These are phyloP conservation scores for Ischnus inquisitorius DNA, from an alignment of 2,888 invertebrate genomes.

Conservation along the genomic window DNA sequence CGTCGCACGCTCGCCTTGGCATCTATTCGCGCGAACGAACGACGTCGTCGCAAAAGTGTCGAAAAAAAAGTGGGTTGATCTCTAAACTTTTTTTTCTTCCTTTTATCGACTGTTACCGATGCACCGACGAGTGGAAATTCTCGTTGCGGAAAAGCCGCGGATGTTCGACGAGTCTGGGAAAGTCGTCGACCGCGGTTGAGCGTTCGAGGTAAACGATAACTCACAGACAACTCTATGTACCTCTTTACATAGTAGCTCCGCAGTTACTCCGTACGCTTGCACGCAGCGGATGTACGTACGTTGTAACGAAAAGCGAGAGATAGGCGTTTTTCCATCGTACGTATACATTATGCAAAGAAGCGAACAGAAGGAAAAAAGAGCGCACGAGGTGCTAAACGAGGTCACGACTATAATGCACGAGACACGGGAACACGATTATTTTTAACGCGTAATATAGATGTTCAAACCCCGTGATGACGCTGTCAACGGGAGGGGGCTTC, in stretches of 20 bases:
- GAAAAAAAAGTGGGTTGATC: slow-evolving; percentile 60
- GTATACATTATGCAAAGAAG: slow-evolving; percentile 28
- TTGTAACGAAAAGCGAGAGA: slow-evolving; percentile 3
- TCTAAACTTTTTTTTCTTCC: slow-evolving; percentile 38
- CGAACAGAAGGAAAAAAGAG: not conserved
- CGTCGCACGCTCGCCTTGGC: slow-evolving; percentile 47
- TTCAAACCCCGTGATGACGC: not conserved
- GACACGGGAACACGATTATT: slow-evolving; percentile 50
- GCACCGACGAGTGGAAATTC: slow-evolving; percentile 37
- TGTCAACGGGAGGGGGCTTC: slow-evolving; percentile 15
- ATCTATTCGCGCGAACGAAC: slow-evolving; percentile 38
- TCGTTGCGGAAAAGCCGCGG: slow-evolving; percentile 41
- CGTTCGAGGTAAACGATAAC: slow-evolving; percentile 35
- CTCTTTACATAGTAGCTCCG: not conserved
- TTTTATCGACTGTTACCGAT: not conserved
- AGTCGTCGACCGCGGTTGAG: slow-evolving; percentile 60
- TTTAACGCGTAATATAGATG: slow-evolving; percentile 47
- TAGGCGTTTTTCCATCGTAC: not conserved
- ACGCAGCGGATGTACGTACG: not conserved
- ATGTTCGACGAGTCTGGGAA: slow-evolving; percentile 16
- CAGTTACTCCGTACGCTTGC: not conserved
- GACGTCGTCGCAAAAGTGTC: slow-evolving; percentile 15
- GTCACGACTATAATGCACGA: slow-evolving; percentile 59
- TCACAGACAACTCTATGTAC: not conserved
- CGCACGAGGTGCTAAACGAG: slow-evolving; percentile 31